Base-by-base conservation (phyloP, 2,888 invertebrate species). In the Habroteleia sp. region DNA sequence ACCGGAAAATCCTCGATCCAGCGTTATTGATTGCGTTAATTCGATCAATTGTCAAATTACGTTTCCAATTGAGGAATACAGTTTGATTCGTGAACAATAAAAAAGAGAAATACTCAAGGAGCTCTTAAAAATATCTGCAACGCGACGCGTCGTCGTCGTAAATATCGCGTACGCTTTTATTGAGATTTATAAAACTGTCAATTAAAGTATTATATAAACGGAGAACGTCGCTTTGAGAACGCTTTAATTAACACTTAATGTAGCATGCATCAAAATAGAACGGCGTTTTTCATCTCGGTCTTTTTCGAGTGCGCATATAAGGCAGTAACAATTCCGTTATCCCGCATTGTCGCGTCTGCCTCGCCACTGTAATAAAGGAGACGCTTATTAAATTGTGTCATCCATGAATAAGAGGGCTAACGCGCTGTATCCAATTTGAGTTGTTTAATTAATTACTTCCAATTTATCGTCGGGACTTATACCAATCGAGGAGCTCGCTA, bases 301-400 rank as follows among this genome's bases (percentile, higher is more conserved):
- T 31, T 52, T 68, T 37, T 48, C 6, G 56, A 31, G 13, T 13
- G 50, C 56, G 65, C 37, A 44, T n/a, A n/a, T 31, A 13, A 25
- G 54, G 14, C 71, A 68, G 54, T 60, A 68, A 72, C 77, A 80
- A 80, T 77, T 75, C 74, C 77, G 80, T 79, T 80, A 77, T 78
- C 77, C 79, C 74, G 77, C 78, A 77, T 80, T 76, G 78, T 69
- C 77, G 74, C 72, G 76, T 76, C 77, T 73, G 73, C 39, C 65
- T 66, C 71, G 60, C 44, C 56, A 58, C 62, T 56, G 58, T 52
- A 76, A 72, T 76, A 72, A 76, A 76, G 35, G 58, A 72, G 76
- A 58, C 56, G 80, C 81, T 87, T 87, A 88, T 88, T 87, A 86
- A 88, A 87, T 87, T 87, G 88, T 87, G 87, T 86, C 86, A 85